These are phyloP conservation scores for Odontophorus gujanensis DNA, from an alignment of 2,113 vertebrate species.

Conservation along the genomic window DNA sequence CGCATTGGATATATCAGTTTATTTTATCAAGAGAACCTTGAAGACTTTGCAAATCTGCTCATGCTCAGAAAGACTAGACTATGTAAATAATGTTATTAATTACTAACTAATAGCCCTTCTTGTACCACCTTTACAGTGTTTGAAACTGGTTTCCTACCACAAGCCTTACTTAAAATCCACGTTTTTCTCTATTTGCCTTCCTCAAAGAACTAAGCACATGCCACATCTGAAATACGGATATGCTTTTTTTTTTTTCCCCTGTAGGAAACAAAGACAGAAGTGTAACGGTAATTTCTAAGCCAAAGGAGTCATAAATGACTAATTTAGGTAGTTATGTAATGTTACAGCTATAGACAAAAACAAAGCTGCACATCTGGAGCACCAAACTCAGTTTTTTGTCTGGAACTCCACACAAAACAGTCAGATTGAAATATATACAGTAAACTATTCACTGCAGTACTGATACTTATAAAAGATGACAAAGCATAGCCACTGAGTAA, in stretches of 20 bases:
- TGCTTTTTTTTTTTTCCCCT: neutral
- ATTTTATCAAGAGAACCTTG: conserved; percentile 50
- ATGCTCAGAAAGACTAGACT: conserved; percentile 27
- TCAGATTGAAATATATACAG: neutral
- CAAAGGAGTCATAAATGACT: neutral
- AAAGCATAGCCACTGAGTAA: neutral
- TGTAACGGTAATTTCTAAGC: neutral
- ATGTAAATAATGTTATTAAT: conserved; percentile 39
- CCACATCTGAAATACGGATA: neutral
- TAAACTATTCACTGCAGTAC: neutral
- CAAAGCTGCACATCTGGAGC: neutral
- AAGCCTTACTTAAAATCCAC: neutral
- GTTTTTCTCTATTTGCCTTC: neutral
- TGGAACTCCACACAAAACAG: neutral
- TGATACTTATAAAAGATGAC: neutral
- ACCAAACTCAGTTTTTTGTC: neutral
- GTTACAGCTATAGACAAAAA: neutral
- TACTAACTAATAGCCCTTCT: neutral
- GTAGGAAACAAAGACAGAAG: neutral
- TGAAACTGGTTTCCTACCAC: neutral
- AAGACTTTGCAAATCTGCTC: conserved; percentile 40
- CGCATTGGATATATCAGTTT: conserved; percentile 11
- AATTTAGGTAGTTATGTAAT: neutral
- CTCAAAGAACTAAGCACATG: neutral
- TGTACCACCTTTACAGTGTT: neutral